These are phyloP conservation scores for Gryllus longicercus DNA, from an alignment of 2,888 invertebrate species.

Conservation along the genomic window DNA sequence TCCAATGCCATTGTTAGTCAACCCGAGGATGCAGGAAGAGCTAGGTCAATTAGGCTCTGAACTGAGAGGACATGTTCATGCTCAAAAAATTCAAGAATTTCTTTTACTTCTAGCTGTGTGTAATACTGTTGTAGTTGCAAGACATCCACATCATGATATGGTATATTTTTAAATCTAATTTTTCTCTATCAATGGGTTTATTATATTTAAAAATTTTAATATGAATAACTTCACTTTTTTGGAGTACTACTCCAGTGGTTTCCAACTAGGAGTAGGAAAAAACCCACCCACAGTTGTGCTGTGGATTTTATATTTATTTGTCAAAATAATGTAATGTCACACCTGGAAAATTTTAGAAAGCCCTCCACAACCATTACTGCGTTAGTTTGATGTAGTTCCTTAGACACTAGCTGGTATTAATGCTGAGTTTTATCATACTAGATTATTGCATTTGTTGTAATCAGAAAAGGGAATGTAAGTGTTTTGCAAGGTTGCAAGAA, in stretches of 20 bases:
- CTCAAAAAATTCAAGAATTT: conserved; percentile 80
- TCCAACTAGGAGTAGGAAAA: not conserved
- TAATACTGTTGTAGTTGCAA: conserved; percentile 93
- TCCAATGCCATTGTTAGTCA: conserved; percentile 52
- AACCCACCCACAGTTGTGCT: too few relatives aligned
- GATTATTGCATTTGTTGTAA: not conserved
- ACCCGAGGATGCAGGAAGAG: conserved; percentile 54
- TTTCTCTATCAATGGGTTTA: not conserved
- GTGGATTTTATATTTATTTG: too few relatives aligned
- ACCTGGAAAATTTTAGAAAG: too few relatives aligned
- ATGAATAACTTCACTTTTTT: not conserved
- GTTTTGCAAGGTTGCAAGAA: not conserved
- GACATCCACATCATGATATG: conserved; percentile 70
- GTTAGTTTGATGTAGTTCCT: too few relatives aligned
- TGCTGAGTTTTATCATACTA: not conserved
- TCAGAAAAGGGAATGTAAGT: not conserved
- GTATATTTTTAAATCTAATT: conserved; percentile 50
- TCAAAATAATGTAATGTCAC: too few relatives aligned
- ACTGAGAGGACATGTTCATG: conserved; percentile 48
- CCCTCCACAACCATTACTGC: too few relatives aligned
- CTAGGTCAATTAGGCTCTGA: conserved; percentile 49
- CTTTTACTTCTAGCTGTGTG: conserved; percentile 87
- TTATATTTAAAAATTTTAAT: not conserved
- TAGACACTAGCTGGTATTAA: not conserved
- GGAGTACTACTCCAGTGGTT: not conserved